Evolutionary conservation across 2,888 invertebrate species (phyloP).

Genomic region (Spilosoma lubricipeda): DNA sequence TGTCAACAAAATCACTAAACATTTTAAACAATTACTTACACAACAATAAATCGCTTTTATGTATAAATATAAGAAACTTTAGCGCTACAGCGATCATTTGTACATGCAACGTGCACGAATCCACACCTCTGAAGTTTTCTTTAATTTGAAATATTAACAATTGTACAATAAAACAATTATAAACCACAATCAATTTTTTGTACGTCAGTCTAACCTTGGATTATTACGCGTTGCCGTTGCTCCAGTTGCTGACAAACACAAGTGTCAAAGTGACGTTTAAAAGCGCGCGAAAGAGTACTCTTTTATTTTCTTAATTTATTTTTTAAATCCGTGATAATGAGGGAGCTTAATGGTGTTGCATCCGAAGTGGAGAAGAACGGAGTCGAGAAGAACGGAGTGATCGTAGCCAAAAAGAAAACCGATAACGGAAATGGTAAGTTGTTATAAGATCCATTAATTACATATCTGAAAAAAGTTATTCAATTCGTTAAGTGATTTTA

Average conservation of each 20-base stretch:
- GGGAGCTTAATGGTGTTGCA: slow-evolving; percentile 73
- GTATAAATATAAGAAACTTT: slow-evolving; percentile 58
- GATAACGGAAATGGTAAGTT: slow-evolving; percentile 73
- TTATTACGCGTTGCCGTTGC: slow-evolving; percentile 59
- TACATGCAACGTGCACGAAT: slow-evolving; percentile 42
- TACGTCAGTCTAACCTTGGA: slow-evolving; percentile 73
- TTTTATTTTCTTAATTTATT: slow-evolving; percentile 39
- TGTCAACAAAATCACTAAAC: background rate
- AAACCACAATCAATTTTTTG: slow-evolving; percentile 58
- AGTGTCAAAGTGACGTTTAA: slow-evolving; percentile 80
- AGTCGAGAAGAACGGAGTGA: slow-evolving; percentile 70
- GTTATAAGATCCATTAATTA: background rate
- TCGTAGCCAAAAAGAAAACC: slow-evolving; percentile 73
- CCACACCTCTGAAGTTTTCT: slow-evolving; percentile 45
- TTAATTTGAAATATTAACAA: slow-evolving; percentile 35
- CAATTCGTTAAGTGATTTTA: background rate
- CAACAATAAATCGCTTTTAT: slow-evolving; percentile 40
- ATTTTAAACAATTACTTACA: slow-evolving; percentile 1
- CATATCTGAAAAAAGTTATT: background rate
- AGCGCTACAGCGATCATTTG: slow-evolving; percentile 46
- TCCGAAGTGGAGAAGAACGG: slow-evolving; percentile 70
- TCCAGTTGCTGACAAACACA: slow-evolving; percentile 66
- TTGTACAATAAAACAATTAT: slow-evolving; percentile 38
- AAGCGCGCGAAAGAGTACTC: slow-evolving; percentile 70
- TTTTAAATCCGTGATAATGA: slow-evolving; percentile 65